phyloP scores from a whole-genome alignment of 2,113 vertebrate species.

The Heteronetta atricapilla region DNA sequence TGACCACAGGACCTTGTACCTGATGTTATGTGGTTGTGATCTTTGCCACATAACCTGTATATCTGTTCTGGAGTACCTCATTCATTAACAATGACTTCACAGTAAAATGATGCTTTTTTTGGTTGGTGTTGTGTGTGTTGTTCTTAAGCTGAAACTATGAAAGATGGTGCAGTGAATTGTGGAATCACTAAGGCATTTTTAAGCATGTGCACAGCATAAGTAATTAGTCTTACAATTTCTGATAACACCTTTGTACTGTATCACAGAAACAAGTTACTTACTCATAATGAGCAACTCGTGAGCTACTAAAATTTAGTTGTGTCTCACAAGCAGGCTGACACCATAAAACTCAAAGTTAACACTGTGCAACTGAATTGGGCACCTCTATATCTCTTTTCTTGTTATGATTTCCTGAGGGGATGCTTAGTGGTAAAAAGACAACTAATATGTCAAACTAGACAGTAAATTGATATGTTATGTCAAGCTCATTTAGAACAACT shows the following conservation, averaged over 20 bases:
- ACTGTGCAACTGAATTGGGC: background rate
- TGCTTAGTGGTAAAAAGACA: slow-evolving; percentile 52
- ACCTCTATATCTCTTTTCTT: slow-evolving; percentile 11
- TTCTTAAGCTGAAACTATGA: background rate
- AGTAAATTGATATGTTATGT: slow-evolving; percentile 50
- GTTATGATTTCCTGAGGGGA: slow-evolving; percentile 45
- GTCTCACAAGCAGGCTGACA: background rate
- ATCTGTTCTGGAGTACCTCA: background rate
- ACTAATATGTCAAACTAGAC: slow-evolving; percentile 33
- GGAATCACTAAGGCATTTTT: background rate
- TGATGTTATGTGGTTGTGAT: background rate
- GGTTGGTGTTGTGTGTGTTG: background rate
- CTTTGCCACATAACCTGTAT: background rate
- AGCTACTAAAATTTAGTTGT: slow-evolving; percentile 16
- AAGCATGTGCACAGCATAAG: background rate
- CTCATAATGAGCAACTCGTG: background rate
- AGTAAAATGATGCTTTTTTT: background rate
- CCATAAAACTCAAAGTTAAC: slow-evolving; percentile 37
- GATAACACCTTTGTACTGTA: background rate
- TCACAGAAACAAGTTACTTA: background rate
- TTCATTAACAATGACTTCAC: background rate
- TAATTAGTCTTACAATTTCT: background rate
- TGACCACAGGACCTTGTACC: background rate
- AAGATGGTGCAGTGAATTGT: background rate
- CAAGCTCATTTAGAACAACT: slow-evolving; percentile 51